Base-by-base conservation (phyloP, 2,797 vertebrate species). In the Macroramphosus scolopax region DNA sequence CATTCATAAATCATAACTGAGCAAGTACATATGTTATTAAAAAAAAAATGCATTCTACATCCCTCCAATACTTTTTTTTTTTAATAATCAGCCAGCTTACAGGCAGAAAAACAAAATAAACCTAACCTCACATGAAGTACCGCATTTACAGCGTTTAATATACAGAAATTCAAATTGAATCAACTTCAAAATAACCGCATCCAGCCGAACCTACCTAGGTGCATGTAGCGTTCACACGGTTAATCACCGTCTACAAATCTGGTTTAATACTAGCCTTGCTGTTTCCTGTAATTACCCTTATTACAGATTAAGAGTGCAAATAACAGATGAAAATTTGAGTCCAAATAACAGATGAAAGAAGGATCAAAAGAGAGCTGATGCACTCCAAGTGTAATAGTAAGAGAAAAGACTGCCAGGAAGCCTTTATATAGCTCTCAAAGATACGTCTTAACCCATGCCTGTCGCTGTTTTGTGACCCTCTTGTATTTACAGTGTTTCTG, bases 271-370 rank as follows among this genome's bases (percentile, higher is more conserved):
- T 56, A 35, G 68, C 44, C 41, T 42, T 49, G 42, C 14, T 1
- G 35, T 63, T 78, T 72, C 69, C 68, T 78, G 57, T 73, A 69
- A 77, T 72, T 77, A 72, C 32, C 45, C 45, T 41, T 63, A 63
- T 64, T 75, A 75, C 46, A 78, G 74, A 73, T 72, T 71, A 47
- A 58, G 62, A 71, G 45, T 53, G 41, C 34, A 72, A 70, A 55
- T 62, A 50, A 52, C 12, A 68, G 54, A 77, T 72, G 56, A 59
- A 69, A 22, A 3, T 22, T 22, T 3, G 20, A 22, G 35, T 20
- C 47, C 35, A 71, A 69, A 56, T 58, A 50, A 56, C 11, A 67
- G 52, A 77, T 72, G 55, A 58, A 70, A 77, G 63, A 33, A 6
- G 17, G 49, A 69, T 72, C 17, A 75, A 55, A 73, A 64, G 16